These are phyloP conservation scores for Marcusenius ussheri DNA, from an alignment of 2,113 vertebrate species.

Conservation along the genomic window DNA sequence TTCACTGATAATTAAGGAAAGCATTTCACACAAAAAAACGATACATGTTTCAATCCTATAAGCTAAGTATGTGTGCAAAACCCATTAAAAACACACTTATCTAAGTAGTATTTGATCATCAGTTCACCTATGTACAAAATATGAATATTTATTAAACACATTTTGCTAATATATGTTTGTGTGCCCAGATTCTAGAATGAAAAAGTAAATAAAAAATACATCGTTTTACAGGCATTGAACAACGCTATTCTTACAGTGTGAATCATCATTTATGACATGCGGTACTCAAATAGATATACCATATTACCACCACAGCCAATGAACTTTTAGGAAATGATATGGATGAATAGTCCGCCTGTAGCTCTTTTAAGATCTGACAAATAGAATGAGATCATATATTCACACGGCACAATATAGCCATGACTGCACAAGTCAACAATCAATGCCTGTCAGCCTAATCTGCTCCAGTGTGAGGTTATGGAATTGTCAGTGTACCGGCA, in stretches of 20 bases:
- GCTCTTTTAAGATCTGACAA: neutral
- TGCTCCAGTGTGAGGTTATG: neutral
- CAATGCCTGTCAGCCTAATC: neutral
- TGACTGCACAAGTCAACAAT: neutral
- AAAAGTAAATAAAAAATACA: slow-evolving; percentile 17
- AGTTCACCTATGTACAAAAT: slow-evolving; percentile 50
- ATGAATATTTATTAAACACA: slow-evolving; percentile 20
- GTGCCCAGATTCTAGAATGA: slow-evolving; percentile 11
- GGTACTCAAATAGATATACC: neutral
- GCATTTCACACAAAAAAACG: slow-evolving; percentile 40
- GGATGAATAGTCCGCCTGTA: neutral
- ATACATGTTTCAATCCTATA: slow-evolving; percentile 35
- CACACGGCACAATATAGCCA: neutral
- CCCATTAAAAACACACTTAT: slow-evolving; percentile 29
- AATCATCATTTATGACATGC: neutral
- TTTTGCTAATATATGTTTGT: slow-evolving; percentile 12
- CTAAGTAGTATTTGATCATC: slow-evolving; percentile 13
- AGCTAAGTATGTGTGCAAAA: slow-evolving; percentile 40
- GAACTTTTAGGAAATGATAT: neutral
- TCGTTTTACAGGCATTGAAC: neutral
- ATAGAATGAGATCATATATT: neutral
- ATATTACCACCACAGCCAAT: neutral
- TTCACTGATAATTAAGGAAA: slow-evolving; percentile 37
- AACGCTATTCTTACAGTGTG: slow-evolving; percentile 14
- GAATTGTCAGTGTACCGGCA: neutral